Base-by-base conservation (phyloP, 37 sponge, comb jelly and placozoan genomes). In the Spongia lamella region DNA sequence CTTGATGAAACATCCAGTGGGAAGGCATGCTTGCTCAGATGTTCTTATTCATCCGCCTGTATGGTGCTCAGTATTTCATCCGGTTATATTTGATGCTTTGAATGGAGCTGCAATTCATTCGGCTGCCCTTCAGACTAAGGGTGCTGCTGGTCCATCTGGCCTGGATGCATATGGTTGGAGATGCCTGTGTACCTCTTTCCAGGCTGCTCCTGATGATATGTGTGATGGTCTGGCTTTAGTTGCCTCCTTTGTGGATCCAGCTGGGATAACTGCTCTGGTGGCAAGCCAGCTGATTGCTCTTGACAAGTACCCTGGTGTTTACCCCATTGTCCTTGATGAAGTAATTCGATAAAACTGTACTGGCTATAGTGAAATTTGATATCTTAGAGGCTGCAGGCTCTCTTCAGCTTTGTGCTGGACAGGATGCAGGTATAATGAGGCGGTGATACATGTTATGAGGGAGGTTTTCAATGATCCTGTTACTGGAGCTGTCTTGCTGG, bases 331-430 rank as follows among this genome's bases (percentile, higher is more conserved):
- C 20, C 39, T 88, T 66, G 79, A 80, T 32, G 89, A 88, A 38
- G 78, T 77, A 24, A 35, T 53, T 88, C 17, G 83, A 79, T 19
- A 77, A 83, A 49, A 75, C 84, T 26, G 52, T 89, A 7, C 73
- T 79, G 21, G 5, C 16, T 5, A 56, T 71, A 9, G 19, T 77
- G 30, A 70, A 52, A 15, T 34, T 3, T n/a, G 79, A 83, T 66
- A 38, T 83, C 11, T 17, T 52, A 13, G 66, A 75, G 11, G 81
- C 88, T 9, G 79, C 82, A 15, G 90, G 86, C 16, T 61, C 82
- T n/a, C 63, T 84, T 25, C 90, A 89, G 52, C 53, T 79, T 6
- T 79, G 77, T 79, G 90, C 80, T 38, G 84, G 90, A 15, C 84
- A 84, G n/a, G 80, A 86, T 16, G 69, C 63, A 31, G 86, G 80